Evolutionary conservation across 2,797 vertebrate genomes (phyloP), one percentile per base, ranked within the genome.

Genomic region (Remorina albescens): DNA sequence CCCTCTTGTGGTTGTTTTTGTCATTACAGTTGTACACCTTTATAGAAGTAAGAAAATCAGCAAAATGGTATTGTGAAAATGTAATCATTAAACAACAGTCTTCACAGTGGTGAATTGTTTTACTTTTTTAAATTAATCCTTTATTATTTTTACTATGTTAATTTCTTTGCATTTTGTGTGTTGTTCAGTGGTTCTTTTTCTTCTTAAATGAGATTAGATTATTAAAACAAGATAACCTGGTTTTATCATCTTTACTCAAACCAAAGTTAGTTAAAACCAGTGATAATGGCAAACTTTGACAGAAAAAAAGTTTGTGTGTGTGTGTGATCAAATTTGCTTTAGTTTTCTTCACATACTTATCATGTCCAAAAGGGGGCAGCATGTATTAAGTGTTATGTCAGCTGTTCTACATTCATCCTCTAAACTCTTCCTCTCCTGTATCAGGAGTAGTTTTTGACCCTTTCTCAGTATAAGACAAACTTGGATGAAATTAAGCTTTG

Each of bases 1-100:
- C 88, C 72, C 84, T 85, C 89, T 83, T 73, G 85, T 90, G 92
- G 79, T 57, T 1, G 41, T 39, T 34, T 54, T 25, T 32, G 47
- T 16, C 37, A 71, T 28, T 80, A 28, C 76, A 84, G 5, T 8
- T 42, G 4, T 10, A 5, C 3, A 30, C 30, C 30, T 0, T 7
- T 13, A 5, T 2, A 1, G 6, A 18, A 13, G 8, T 16, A 19
- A 6, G 1, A 21, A 0, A 15, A 46, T 39, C 16, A 49, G 8
- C 4, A 15, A 25, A 0, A 58, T 32, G 11, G 7, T 60, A 11
- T 13, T 55, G 41, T 15, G n/a, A n/a, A 64, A 46, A 39, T 39
- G 0, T 23, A 8, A 6, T 12, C 1, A 16, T 32, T 9, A 67
- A 44, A 28, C 34, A n/a, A 36, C 1, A 15, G 19, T 39, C 19